Conservation (phyloP, 2,888 invertebrate genomes). For the Acronicta psi region DNA sequence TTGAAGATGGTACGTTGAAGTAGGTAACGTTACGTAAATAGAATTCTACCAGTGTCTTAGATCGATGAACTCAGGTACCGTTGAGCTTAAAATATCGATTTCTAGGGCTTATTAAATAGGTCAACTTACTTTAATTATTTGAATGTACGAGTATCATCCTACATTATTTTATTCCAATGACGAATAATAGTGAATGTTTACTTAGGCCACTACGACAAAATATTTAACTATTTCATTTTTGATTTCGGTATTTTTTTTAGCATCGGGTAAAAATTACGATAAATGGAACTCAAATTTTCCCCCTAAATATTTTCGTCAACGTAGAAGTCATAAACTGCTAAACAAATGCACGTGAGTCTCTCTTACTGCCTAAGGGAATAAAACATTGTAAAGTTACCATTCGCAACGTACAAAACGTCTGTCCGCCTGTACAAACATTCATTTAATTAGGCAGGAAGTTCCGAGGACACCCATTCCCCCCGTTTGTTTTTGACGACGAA, state of each 20-base stretch:
- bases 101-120: too few species aligned
- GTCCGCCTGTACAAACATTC: slow-evolving; percentile 68
- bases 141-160: too few species aligned
- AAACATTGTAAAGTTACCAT: slow-evolving; percentile 60
- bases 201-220: too few species aligned
- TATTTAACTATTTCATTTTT: too few species aligned
- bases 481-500: slow-evolving; percentile 70
- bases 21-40: slow-evolving; percentile 21
- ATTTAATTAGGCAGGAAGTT: slow-evolving; percentile 79
- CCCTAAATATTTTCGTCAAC: not conserved
- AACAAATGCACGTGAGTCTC: slow-evolving; percentile 25
- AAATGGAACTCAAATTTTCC: too few species aligned
- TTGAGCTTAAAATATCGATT: too few species aligned
- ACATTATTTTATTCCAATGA: too few species aligned
- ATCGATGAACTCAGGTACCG: too few species aligned
- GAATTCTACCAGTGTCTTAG: slow-evolving; percentile 25
- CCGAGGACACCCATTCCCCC: slow-evolving; percentile 66
- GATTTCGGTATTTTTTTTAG: too few species aligned
- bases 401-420: slow-evolving; percentile 64
- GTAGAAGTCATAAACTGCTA: not conserved
- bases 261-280: too few species aligned
- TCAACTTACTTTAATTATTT: too few species aligned
- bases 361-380: slow-evolving; percentile 45
- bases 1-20: slow-evolving; percentile 26
- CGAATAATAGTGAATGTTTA: too few species aligned